Evolutionary conservation across 1,140 invertebrate genomes (phyloP), one percentile per base, ranked within the genome.

Genomic region (Orchesella cincta): DNA sequence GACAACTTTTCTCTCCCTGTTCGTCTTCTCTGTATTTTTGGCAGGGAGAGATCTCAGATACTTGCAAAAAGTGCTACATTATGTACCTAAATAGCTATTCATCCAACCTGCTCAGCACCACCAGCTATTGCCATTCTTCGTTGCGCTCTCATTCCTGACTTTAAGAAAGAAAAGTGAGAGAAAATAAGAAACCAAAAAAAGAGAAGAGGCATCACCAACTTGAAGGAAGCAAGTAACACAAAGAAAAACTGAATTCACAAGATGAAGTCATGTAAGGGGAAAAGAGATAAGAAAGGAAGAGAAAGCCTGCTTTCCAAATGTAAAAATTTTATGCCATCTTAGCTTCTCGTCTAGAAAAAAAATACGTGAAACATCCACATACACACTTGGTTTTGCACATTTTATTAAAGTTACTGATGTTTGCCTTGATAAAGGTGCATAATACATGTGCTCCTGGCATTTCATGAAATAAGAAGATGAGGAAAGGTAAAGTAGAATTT

Each of bases 1-100:
- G 29, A 2, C 67, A 26, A 34, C 31, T 34, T 71, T 74, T 74
- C 31, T 74, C 5, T 33, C 31, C 28, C 73, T 74, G 51, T 74
- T 51, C 39, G 52, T 57, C 33, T 74, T 33, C 33, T 74, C 33
- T 31, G 33, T 73, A 51, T 35, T 46, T 51, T 46, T 5, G 5
- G 39, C 18, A 46, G 5, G 18, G 5, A 18, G 39, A 46, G 39
- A 46, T 46, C 18, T 18, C 5, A 46, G 39, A 46, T 8, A 46
- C 5, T 8, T 46, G 39, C 5, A 46, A 46, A 5, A 46, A 46
- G 39, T 5, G 39, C 18, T 8, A 46, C 18, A 46, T 18, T 46
- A 46, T 8, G 18, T 18, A 46, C 39, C 18, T 46, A 46, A 8
- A 46, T 46, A 46, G 39, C 39, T 18, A 46, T 46, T 46, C 18